Percentiles rank a stretch among this genome's conserved stretches.
Evolutionary conservation across 2,888 invertebrate genomes (phyloP).

Genomic region (Chirona hameri): DNA sequence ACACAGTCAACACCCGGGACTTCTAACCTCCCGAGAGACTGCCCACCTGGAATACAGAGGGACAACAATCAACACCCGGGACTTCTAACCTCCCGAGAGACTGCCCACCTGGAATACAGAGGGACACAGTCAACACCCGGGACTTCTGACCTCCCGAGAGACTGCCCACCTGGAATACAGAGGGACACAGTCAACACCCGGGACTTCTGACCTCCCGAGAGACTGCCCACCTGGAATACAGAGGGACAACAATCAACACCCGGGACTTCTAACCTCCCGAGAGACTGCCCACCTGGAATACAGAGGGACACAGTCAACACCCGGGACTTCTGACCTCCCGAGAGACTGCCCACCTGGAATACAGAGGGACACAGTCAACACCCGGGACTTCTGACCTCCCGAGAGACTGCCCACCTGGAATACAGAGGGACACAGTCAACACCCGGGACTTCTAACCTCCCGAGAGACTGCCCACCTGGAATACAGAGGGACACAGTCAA

Average conservation of each 20-base stretch:
- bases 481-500: constrained; percentile 76
- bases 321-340: constrained; percentile 97
- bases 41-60: constrained; percentile 85
- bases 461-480: constrained; percentile 86
- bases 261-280: constrained; percentile 52
- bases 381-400: too few relatives aligned
- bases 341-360: constrained; percentile 86
- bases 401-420: constrained; percentile 86
- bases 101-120: constrained; percentile 88
- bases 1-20: constrained; percentile 55
- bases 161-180: constrained; percentile 85
- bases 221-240: constrained; percentile 80
- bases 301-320: constrained; percentile 96
- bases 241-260: constrained; percentile 67
- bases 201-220: constrained; percentile 98
- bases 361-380: constrained; percentile 72
- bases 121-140: constrained; percentile 60
- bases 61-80: constrained; percentile 92
- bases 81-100: constrained; percentile 97
- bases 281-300: constrained; percentile 80
- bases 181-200: constrained; percentile 92
- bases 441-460: constrained; percentile 99
- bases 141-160: constrained; percentile 57
- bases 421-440: constrained; percentile 91
- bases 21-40: constrained; percentile 64